Conservation (phyloP, 2,113 vertebrate genomes). For the Acrocephalus kingi region DNA sequence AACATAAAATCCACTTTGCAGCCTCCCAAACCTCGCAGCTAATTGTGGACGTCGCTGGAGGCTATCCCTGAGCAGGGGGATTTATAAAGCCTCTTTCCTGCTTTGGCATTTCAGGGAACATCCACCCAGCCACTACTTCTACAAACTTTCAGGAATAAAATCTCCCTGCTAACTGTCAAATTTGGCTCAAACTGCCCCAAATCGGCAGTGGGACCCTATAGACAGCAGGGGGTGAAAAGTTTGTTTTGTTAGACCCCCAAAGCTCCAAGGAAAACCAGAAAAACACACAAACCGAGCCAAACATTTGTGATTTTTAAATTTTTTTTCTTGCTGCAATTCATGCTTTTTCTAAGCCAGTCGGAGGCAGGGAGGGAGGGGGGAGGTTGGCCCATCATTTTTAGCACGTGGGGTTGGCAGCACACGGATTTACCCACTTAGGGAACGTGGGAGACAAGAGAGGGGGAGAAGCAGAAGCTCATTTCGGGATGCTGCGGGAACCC, state of each 20-base stretch:
- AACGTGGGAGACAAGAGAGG: conserved; percentile 36
- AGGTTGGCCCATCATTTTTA: neutral
- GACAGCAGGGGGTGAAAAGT: neutral
- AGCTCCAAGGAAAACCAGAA: neutral
- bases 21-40: neutral
- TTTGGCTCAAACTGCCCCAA: neutral
- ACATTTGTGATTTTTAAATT: neutral
- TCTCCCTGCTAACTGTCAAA: neutral
- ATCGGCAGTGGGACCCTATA: fast-evolving
- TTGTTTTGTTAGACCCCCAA: neutral
- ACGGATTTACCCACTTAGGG: neutral
- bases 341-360: neutral
- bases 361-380: neutral
- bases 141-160: neutral
- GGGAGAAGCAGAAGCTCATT: conserved; percentile 23
- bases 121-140: neutral
- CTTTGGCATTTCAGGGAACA: neutral
- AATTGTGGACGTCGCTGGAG: neutral
- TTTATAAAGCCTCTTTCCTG: neutral
- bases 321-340: neutral
- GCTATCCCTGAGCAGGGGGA: neutral
- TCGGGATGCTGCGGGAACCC: conserved; percentile 22
- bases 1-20: neutral
- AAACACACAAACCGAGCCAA: neutral
- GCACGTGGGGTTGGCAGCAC: neutral